A percentile compares a stretch with the other conserved stretches of the same genome.
These are phyloP conservation scores for Ochlodes sylvanus DNA, from an alignment of 2,888 invertebrate genomes.

Conservation along the genomic window DNA sequence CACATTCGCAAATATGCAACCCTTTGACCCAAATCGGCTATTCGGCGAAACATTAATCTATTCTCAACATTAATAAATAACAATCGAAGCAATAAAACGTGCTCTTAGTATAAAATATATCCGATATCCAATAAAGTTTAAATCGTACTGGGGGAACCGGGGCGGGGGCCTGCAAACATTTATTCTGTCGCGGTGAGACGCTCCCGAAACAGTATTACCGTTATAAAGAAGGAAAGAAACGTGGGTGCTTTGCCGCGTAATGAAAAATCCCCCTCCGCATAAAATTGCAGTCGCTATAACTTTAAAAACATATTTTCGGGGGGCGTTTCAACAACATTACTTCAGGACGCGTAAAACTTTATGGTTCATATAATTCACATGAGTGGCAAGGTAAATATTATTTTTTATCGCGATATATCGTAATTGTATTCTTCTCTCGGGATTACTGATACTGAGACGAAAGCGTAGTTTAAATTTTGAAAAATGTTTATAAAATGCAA, in stretches of 20 bases:
- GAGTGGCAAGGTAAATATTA: neutral
- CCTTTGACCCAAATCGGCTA: conserved; percentile 14
- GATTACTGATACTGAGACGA: neutral
- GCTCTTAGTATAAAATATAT: conserved; percentile 58
- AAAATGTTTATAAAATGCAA: neutral
- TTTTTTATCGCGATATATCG: neutral
- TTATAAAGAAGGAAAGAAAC: conserved; percentile 64
- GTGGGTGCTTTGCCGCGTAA: conserved; percentile 62
- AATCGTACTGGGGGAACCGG: conserved; percentile 49
- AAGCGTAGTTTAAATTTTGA: neutral
- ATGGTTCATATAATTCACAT: conserved; percentile 9
- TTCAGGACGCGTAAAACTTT: conserved; percentile 7
- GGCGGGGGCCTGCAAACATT: conserved; percentile 66
- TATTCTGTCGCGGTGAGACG: conserved; percentile 63
- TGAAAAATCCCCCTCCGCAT: conserved; percentile 66
- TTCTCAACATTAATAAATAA: conserved; percentile 61
- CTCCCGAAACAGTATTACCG: conserved; percentile 71
- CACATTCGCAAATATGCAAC: conserved; percentile 10
- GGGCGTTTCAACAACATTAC: conserved; percentile 12
- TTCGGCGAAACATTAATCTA: conserved; percentile 34
- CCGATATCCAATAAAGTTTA: conserved; percentile 67
- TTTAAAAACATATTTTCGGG: conserved; percentile 52
- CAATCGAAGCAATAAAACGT: conserved; percentile 57
- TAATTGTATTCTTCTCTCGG: neutral
- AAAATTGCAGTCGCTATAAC: conserved; percentile 58